Evolutionary conservation across 2,888 invertebrate genomes (phyloP), one percentile per base, ranked within the genome.

Genomic region (Halictus quadricinctus): DNA sequence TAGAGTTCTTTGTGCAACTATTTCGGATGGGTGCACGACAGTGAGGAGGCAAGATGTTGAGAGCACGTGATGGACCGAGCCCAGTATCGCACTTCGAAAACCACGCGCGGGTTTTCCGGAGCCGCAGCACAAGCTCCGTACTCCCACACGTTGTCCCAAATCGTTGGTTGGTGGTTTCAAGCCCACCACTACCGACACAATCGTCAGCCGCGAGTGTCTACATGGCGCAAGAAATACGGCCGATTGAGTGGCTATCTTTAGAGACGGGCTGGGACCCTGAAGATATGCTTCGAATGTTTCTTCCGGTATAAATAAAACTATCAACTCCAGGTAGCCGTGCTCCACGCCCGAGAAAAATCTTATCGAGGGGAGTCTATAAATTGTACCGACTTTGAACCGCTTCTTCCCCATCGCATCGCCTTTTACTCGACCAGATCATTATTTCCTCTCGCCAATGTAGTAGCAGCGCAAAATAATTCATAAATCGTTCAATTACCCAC

Each of bases 171-270:
- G 78, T 50, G 69, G 60, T 78, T 89, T 43, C 41, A 83, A 76
- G 76, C 87, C 66, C 81, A 86, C 86, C 73, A 80, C 78, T 66
- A 86, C 83, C 36, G 50, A 66, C 79, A 80, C 83, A 81, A 83
- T 79, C 86, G 76, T 79, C 74, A 87, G 70, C 79, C 86, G 79
- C 79, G 76, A 80, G 72, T 76, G 80, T n/a, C 64, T 69, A 78
- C 72, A 41, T 69, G 87, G 46, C 86, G 80, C 76, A 86, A 87
- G 87, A 87, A 83, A 81, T 83, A 86, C 86, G 86, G 54, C 76
- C 86, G 86, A 87, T 86, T 87, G 69, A 87, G 84, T 81, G 81
- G 79, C 85, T 85, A 85, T 86, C 84, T 89, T 88, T 88, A 88
- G 87, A 86, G 25, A 5, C 80, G 76, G 75, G 76, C 82, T 78